Evolutionary conservation across 2,797 vertebrate genomes (phyloP).

Genomic region (Loris lydekkerianus): DNA sequence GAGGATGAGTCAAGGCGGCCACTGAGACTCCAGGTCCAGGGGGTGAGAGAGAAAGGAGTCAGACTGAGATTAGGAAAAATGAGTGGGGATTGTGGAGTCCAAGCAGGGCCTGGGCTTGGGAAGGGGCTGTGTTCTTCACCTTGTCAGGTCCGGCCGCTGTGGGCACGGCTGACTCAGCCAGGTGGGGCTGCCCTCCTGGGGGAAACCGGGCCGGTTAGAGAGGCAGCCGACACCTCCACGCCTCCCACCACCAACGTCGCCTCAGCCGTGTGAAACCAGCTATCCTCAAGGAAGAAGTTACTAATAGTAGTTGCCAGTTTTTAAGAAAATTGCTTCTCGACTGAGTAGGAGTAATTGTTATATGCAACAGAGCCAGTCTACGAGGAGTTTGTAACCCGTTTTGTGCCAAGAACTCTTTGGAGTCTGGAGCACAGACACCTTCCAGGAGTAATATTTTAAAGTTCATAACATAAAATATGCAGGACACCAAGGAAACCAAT

Average conservation of each 20-base stretch:
- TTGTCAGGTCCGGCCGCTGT: not conserved
- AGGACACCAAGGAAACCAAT: not conserved
- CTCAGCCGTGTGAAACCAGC: not conserved
- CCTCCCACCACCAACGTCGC: not conserved
- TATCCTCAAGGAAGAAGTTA: not conserved
- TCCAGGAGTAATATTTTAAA: not conserved
- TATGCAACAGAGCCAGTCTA: not conserved
- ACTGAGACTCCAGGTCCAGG: not conserved
- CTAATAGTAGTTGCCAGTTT: not conserved
- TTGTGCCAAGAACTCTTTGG: not conserved
- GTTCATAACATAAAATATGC: not conserved
- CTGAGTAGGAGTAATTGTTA: not conserved
- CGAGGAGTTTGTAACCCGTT: not conserved
- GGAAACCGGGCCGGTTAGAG: not conserved
- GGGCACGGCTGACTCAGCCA: not conserved
- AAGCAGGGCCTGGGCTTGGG: not conserved
- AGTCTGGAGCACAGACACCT: not conserved
- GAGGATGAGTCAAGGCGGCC: not conserved
- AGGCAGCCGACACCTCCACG: not conserved
- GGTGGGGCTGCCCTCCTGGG: not conserved
- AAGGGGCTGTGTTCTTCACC: not conserved
- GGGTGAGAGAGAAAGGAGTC: not conserved
- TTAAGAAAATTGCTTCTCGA: not conserved
- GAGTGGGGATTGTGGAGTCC: accelerated
- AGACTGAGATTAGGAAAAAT: not conserved